Evolutionary conservation across 1,140 invertebrate genomes (phyloP), one percentile per base, ranked within the genome.

Genomic region (Ips nitidus): DNA sequence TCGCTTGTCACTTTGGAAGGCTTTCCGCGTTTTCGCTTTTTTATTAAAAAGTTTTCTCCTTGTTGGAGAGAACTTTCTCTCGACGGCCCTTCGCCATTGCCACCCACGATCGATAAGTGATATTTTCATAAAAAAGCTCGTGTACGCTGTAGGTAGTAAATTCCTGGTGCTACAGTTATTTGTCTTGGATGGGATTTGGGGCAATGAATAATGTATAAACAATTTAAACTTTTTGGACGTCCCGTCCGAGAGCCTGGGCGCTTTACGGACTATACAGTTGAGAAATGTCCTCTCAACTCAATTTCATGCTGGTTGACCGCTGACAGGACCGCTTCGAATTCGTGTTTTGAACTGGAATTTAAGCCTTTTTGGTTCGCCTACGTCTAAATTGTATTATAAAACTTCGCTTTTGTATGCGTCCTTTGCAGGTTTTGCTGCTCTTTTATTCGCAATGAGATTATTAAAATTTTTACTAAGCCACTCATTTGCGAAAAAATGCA

Each of bases 271-370:
- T n/a, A 59, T 58, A 57, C 69, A 70, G 72, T 75, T 76, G 75
- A 76, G 75, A 74, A 76, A 76, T 76, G 75, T 75, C 75, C 76
- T 75, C 73, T 75, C 76, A 72, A 76, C 73, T 76, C 75, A 76
- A 78, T 78, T 78, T 78, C 75, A 76, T 73, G 76, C 71, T 74
- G 76, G 76, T 76, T 76, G 74, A 74, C 73, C 74, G 75, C 74
- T 73, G 75, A 75, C 75, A 75, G 73, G 47, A 52, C 63, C 45
- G 45, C 41, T 40, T 36, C 47, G 45, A 63, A 63, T 63, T 63
- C 61, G 61, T 63, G 61, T 63, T 63, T 63, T 63, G 61, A 63
- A 63, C 61, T 40, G 47, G 45, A 47, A 47, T 6, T 47, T 47
- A 63, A 63, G 61, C n/a, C 61, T 37, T 52, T 63, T n/a, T n/a